Percentiles rank a stretch among this genome's conserved stretches.
These are phyloP conservation scores for Tridacna crocea DNA, from an alignment of 2,888 invertebrate species.

Conservation along the genomic window DNA sequence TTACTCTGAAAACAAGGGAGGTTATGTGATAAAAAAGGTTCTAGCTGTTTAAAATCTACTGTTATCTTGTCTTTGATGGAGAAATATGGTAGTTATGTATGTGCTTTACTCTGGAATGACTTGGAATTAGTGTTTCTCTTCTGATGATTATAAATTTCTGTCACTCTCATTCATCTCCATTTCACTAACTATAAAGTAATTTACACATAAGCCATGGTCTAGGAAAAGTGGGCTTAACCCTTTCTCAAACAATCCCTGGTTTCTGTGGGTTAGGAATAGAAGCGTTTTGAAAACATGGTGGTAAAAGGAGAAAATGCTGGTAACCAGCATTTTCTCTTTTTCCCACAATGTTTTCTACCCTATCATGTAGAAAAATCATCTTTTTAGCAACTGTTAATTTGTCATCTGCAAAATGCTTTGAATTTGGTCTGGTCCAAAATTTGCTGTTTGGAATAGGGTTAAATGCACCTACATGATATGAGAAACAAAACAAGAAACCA, in stretches of 20 bases:
- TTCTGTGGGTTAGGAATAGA: too few relatives aligned
- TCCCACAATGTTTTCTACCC: conserved; percentile 1
- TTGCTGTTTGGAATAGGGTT: too few relatives aligned
- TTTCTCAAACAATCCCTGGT: too few relatives aligned
- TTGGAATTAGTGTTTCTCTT: background rate
- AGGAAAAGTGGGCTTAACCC: background rate
- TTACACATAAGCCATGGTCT: background rate
- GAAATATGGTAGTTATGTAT: conserved; percentile 4
- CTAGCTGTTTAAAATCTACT: background rate
- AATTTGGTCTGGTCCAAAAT: too few relatives aligned
- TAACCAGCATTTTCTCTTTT: background rate
- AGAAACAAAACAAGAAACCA: too few relatives aligned
- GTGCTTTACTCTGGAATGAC: background rate
- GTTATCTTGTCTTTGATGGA: conserved; percentile 22
- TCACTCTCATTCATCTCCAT: background rate
- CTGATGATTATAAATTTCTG: background rate
- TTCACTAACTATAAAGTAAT: background rate
- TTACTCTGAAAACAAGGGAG: too few relatives aligned
- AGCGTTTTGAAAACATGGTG: conserved; percentile 13
- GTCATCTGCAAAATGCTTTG: too few relatives aligned
- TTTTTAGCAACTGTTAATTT: too few relatives aligned
- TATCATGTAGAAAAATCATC: too few relatives aligned
- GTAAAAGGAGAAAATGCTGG: conserved; percentile 3
- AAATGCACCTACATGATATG: too few relatives aligned
- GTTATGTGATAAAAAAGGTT: too few relatives aligned